Conservation (phyloP, 2,113 vertebrate genomes). For the Oncorhynchus tshawytscha region DNA sequence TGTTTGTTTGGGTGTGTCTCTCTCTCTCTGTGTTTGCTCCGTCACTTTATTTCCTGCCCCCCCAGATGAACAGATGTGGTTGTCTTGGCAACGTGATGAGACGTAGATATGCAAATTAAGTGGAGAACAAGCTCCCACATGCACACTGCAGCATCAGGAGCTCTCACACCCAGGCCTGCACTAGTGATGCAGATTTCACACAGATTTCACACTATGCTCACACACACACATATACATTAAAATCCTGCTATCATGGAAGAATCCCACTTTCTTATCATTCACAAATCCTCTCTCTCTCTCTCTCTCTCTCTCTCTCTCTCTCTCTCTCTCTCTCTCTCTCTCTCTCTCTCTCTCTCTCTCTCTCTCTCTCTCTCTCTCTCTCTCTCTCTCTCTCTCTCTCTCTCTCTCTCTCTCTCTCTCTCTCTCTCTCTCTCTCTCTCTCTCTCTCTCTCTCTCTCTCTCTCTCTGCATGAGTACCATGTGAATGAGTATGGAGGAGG, state of each 20-base stretch:
- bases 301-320: slow-evolving; percentile 21
- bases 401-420: slow-evolving; percentile 20
- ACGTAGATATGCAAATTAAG: slow-evolving; percentile 79
- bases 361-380: slow-evolving; percentile 21
- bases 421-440: slow-evolving; percentile 21
- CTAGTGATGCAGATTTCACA: slow-evolving; percentile 40
- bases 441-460: neutral
- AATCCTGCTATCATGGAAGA: slow-evolving; percentile 56
- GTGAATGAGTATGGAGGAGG: slow-evolving; percentile 72
- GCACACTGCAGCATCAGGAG: slow-evolving; percentile 75
- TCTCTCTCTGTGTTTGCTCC: slow-evolving; percentile 45
- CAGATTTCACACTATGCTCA: neutral
- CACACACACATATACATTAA: slow-evolving; percentile 58
- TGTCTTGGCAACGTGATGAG: slow-evolving; percentile 77
- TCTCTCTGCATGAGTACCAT: slow-evolving; percentile 73
- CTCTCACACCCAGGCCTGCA: slow-evolving; percentile 54
- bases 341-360: slow-evolving; percentile 2
- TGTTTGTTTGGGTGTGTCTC: slow-evolving; percentile 4
- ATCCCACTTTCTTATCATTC: slow-evolving; percentile 75
- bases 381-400: slow-evolving; percentile 20
- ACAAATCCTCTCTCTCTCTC: slow-evolving; percentile 62
- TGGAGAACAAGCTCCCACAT: slow-evolving; percentile 87
- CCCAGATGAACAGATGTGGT: slow-evolving; percentile 78
- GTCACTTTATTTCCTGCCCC: slow-evolving; percentile 93
- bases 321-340: slow-evolving; percentile 5